Conservation (phyloP, 2,113 vertebrate genomes). For the Pardalotus punctatus region DNA sequence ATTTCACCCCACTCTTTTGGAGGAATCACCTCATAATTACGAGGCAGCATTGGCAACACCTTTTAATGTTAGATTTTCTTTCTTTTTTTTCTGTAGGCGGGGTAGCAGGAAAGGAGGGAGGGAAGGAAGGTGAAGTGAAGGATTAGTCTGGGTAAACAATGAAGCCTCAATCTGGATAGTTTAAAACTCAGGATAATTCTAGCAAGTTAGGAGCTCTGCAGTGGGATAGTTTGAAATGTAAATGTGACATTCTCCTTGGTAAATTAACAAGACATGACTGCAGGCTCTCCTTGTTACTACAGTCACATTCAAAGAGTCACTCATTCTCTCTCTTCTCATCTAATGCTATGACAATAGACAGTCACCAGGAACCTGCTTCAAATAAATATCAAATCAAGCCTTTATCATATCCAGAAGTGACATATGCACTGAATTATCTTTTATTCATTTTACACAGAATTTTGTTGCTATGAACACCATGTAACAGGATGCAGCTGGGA, state of each 20-base stretch:
- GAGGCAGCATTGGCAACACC: background rate
- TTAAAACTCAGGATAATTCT: conserved; percentile 69
- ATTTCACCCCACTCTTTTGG: background rate
- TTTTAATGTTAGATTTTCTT: conserved; percentile 6
- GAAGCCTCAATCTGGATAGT: conserved; percentile 37
- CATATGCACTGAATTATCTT: conserved; percentile 56
- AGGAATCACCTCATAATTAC: conserved; percentile 13
- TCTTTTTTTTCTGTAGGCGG: background rate
- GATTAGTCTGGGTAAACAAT: conserved; percentile 66
- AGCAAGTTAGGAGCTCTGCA: conserved; percentile 52
- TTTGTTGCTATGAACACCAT: conserved; percentile 25
- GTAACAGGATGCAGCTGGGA: background rate
- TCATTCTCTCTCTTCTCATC: conserved; percentile 13
- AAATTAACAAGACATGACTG: conserved; percentile 78
- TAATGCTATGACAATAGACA: conserved; percentile 64
- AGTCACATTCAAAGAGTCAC: conserved; percentile 65
- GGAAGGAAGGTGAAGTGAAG: background rate
- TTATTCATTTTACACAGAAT: conserved; percentile 41
- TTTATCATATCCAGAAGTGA: conserved; percentile 44
- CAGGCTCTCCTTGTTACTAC: conserved; percentile 67
- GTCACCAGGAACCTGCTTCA: conserved; percentile 66
- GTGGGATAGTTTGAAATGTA: conserved; percentile 78
- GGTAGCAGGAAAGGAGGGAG: background rate
- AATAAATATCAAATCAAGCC: conserved; percentile 57
- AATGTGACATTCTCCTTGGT: conserved; percentile 75